Evolutionary conservation across 2,888 invertebrate species (phyloP), one percentile per base, ranked within the genome.

Genomic region (Drosophila mayaguana): DNA sequence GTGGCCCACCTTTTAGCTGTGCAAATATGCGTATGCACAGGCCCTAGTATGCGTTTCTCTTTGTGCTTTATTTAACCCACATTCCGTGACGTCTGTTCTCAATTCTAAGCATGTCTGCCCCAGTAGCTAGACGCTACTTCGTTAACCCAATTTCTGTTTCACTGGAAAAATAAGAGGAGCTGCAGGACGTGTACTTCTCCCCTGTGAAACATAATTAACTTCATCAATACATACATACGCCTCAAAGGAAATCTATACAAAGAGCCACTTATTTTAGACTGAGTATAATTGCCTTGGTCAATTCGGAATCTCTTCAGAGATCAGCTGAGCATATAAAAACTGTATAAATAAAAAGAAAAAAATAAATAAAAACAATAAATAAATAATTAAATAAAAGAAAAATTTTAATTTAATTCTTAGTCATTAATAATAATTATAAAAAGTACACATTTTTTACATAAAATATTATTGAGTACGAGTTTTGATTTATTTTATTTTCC

Each of bases 121-220:
- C 45, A 20, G 8, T 28, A 32, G 28, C 18, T n/a, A 25, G 22
- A 57, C 25, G 48, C 20, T 42, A 55, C 78, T 87, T 88, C 75
- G 85, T 85, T 88, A 85, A 81, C 80, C 78, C 65, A 69, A 78
- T 75, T 83, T 64, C 46, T 16, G 16, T 51, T 59, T 18, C 25
- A 42, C 63, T 51, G 2, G 48, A 12, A 28, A 48, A 6, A 48
- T 11, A 28, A 48, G 48, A n/a, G 28, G 1, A 3, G 6, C 6
- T 48, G 50, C 32, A 7, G 25, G 0, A 22, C 12, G 2, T 8
- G 32, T 32, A 9, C 32, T 32, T 2, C 28, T 28, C 1, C 6
- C 25, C 25, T 7, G 6, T 7, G n/a, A n/a, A n/a, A n/a, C n/a
- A n/a, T n/a, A 25, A 25, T 32, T 32, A 9, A 9, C 32, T 9